Evolutionary conservation across 2,113 vertebrate species (phyloP).

Genomic region (Patagioenas fasciata): DNA sequence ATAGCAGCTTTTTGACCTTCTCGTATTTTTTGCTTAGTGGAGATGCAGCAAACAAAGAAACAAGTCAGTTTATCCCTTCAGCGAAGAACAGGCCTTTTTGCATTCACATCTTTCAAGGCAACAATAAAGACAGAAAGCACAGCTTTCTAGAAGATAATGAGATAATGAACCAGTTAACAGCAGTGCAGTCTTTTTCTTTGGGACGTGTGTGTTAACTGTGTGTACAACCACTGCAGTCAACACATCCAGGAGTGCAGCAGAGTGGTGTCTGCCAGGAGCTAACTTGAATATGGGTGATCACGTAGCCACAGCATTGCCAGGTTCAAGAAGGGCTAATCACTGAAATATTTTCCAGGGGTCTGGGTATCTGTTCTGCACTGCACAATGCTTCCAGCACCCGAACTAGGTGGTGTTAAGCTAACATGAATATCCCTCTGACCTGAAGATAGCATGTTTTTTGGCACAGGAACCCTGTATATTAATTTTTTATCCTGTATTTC

Average conservation of each 20-base stretch:
- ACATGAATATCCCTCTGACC: background rate
- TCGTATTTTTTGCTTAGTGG: background rate
- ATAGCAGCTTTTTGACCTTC: background rate
- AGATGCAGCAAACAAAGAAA: background rate
- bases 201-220: background rate
- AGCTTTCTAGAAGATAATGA: background rate
- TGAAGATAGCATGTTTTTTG: background rate
- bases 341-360: background rate
- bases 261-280: background rate
- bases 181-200: background rate
- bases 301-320: background rate
- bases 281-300: background rate
- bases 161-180: background rate
- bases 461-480: background rate
- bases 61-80: background rate
- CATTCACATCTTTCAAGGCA: background rate
- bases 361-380: background rate
- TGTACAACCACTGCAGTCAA: background rate
- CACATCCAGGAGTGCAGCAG: background rate
- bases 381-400: background rate
- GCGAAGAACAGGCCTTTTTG: background rate
- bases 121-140: background rate
- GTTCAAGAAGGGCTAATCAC: background rate
- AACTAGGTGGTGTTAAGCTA: background rate
- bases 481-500: background rate